These are phyloP conservation scores for Pterocles orientalis DNA, from an alignment of 2,113 vertebrate species.

Conservation along the genomic window DNA sequence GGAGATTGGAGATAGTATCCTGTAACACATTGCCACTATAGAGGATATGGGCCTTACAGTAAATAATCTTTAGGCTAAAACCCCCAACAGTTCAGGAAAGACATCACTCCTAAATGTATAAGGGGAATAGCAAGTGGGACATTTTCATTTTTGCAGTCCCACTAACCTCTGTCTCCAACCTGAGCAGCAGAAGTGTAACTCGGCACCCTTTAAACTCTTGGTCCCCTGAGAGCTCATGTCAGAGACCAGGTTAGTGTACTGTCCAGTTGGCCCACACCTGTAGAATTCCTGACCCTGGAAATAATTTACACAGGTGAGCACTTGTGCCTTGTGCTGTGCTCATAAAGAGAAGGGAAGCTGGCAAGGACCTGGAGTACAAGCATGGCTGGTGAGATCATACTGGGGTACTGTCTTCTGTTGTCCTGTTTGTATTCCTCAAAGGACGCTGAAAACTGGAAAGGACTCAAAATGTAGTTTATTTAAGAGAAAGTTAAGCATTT, in stretches of 20 bases:
- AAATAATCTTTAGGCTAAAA: background rate
- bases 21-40: background rate
- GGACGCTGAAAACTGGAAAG: conserved; percentile 9
- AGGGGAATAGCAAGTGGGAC: background rate
- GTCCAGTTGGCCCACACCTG: background rate
- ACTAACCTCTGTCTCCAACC: background rate
- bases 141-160: background rate
- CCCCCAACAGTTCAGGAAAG: background rate
- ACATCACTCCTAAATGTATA: background rate
- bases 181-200: background rate
- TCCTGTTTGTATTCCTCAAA: background rate
- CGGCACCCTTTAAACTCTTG: background rate
- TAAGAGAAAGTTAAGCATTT: conserved; percentile 2
- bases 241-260: background rate
- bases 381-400: background rate
- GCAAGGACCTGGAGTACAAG: background rate
- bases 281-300: background rate
- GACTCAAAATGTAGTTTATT: conserved; percentile 29
- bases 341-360: background rate
- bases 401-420: background rate
- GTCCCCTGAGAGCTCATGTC: background rate
- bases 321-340: background rate
- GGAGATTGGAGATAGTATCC: background rate
- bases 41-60: background rate
- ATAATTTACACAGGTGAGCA: background rate